Base-by-base conservation (phyloP, 92 coral and sea anemone genomes). In the Montipora capitata region DNA sequence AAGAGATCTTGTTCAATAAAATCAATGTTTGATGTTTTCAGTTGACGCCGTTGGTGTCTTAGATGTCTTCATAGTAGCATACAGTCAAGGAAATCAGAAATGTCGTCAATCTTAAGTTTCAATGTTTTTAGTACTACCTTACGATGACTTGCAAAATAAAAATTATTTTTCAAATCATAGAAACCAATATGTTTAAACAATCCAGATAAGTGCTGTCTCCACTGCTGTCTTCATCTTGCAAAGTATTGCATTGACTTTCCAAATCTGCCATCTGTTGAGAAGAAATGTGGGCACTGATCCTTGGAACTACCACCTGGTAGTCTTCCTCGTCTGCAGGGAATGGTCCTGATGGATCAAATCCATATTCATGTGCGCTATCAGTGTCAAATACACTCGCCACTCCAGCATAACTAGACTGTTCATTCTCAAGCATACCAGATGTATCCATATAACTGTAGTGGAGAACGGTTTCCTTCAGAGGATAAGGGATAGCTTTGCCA, bases 241-340 rank as follows among this genome's bases (percentile, higher is more conserved):
- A 82, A 44, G 88, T 68, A 42, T 89, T 76, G 59, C 92, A 89
- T 0, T 20, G 68, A 83, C 54, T 38, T 75, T 54, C 62, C 77
- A 89, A 68, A 10, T 13, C 48, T 43, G 78, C 69, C 15, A 68
- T 73, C 78, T 73, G 83, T 35, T 57, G 77, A 74, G 66, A 59
- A 59, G 89, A 73, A 39, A 89, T 58, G 1, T 62, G 78, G 14
- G 74, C 59, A 68, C 10, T 72, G 82, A 75, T 83, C 15, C 67
- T 88, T 89, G 89, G 92, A 8, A 89, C 89, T 16, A 85, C 62
- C 15, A 82, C 92, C 79, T 83, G 92, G 52, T 83, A 83, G 77
- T 89, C 89, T 52, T 89, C 84, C 3, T 83, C 89, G 40, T 80
- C 74, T 13, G 75, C 5, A n/a, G 92, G 78, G n/a, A 89, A 76